Percentiles rank a stretch among this genome's conserved stretches.
Conservation (phyloP, 1,140 invertebrate species). For the Listronotus oregonensis region DNA sequence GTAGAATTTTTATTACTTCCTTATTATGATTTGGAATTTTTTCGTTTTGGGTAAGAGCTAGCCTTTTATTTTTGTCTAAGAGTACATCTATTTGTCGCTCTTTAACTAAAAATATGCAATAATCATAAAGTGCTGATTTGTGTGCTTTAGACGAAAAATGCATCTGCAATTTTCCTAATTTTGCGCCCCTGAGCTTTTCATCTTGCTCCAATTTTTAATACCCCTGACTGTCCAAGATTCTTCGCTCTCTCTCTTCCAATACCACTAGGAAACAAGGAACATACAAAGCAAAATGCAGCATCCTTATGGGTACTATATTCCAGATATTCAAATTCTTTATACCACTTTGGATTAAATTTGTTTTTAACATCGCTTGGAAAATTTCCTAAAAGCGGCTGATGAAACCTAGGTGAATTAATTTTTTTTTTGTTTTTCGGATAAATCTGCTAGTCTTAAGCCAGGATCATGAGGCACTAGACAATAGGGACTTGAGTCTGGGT, state of each 20-base stretch:
- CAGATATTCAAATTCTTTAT: not conserved
- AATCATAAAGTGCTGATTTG: not conserved
- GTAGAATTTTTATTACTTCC: not conserved
- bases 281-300: constrained; percentile 8
- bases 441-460: not conserved
- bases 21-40: not conserved
- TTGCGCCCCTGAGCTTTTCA: not conserved
- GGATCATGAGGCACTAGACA: not conserved
- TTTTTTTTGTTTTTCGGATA: not conserved
- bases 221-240: not conserved
- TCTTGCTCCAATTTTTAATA: constrained; percentile 1
- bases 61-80: not conserved
- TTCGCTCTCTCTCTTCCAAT: not conserved
- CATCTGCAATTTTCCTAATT: not conserved
- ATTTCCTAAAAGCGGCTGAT: not conserved
- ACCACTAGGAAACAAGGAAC: not conserved
- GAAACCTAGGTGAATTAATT: not conserved
- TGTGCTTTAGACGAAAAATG: constrained; percentile 5
- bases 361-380: not conserved
- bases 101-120: not conserved
- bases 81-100: not conserved
- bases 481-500: too few species aligned
- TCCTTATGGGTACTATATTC: constrained; percentile 3
- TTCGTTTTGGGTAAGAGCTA: not conserved
- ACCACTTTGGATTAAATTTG: not conserved